Conservation (phyloP, 2,113 vertebrate species). For the Catharus minimus region DNA sequence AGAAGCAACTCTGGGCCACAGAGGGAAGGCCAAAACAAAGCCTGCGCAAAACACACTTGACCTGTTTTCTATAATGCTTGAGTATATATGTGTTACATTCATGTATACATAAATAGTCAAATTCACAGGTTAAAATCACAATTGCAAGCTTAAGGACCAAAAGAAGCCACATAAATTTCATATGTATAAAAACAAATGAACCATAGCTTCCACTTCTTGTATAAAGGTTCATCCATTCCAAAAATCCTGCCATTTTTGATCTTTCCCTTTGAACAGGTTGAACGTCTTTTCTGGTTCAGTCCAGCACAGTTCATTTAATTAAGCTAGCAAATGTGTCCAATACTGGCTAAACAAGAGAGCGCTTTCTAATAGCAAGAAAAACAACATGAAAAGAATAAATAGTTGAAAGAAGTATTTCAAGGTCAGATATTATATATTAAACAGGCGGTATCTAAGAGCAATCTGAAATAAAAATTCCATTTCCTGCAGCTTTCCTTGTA, state of each 20-base stretch:
- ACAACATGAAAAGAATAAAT: neutral
- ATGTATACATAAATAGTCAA: neutral
- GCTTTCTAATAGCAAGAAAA: neutral
- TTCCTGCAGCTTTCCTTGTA: neutral
- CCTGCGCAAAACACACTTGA: neutral
- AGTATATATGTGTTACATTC: neutral
- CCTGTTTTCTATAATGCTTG: neutral
- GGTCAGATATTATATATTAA: neutral
- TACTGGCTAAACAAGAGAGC: neutral
- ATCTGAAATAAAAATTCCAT: neutral
- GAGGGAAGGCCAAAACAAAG: neutral
- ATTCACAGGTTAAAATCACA: neutral
- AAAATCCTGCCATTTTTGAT: neutral
- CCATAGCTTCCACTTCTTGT: neutral
- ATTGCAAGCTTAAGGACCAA: neutral
- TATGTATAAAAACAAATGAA: neutral
- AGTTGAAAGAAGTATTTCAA: neutral
- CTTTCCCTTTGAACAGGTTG: neutral
- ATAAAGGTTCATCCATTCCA: neutral
- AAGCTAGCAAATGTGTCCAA: neutral
- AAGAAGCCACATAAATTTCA: neutral
- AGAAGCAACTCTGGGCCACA: neutral
- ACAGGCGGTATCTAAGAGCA: neutral
- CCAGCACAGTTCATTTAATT: neutral
- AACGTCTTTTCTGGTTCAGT: neutral